phyloP scores from a whole-genome alignment of 2,888 invertebrate species.

The Pammene aurita region DNA sequence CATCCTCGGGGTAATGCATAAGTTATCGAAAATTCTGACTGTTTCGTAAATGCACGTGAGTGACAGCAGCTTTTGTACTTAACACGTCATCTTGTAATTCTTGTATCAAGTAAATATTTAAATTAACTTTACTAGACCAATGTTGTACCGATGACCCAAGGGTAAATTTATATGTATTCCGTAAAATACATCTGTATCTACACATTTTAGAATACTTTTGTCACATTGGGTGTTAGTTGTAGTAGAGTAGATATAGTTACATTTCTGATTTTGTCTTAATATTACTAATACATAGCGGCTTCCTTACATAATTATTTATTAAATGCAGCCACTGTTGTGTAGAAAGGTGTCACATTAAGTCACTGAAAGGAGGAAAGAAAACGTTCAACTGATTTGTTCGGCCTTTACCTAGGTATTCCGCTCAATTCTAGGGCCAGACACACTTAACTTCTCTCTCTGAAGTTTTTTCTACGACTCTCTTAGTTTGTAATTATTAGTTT shows the following conservation, averaged over 20 bases:
- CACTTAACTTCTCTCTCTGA: too few species aligned
- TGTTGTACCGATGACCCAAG: background rate
- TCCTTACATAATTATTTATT: background rate
- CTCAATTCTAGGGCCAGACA: too few species aligned
- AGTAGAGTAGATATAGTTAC: too few species aligned
- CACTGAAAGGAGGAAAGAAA: too few species aligned
- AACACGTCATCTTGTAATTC: background rate
- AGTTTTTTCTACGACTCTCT: too few species aligned
- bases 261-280: background rate
- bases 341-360: too few species aligned
- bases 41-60: conserved; percentile 15
- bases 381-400: too few species aligned
- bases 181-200: too few species aligned
- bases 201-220: too few species aligned
- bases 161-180: background rate
- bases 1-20: conserved; percentile 14
- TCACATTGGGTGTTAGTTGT: too few species aligned
- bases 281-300: background rate
- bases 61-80: conserved; percentile 4
- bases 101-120: background rate
- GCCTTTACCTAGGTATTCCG: too few species aligned
- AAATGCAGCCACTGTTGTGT: background rate
- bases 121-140: background rate
- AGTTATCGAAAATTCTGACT: conserved; percentile 7
- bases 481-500: too few species aligned